Conservation (phyloP, 2,113 vertebrate species). For the Silurus glanis region DNA sequence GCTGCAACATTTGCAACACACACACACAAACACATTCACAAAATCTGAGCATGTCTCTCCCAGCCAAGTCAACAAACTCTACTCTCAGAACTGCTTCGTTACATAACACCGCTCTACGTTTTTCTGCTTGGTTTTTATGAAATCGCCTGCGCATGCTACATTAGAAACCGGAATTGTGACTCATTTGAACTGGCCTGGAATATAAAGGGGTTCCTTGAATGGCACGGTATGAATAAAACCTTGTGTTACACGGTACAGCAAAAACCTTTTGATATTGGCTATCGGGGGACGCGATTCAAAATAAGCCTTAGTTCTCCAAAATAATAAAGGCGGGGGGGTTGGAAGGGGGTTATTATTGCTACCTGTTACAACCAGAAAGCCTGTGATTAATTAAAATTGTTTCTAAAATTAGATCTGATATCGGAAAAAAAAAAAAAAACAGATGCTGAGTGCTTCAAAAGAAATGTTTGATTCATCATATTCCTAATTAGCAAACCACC, state of each 20-base stretch:
- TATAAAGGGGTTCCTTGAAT: conserved; percentile 15
- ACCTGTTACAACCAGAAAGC: not conserved
- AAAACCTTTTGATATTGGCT: not conserved
- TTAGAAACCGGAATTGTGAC: conserved; percentile 38
- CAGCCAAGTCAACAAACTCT: conserved; percentile 30
- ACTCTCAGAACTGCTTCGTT: conserved; percentile 44
- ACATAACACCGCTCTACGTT: conserved; percentile 56
- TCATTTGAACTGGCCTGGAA: conserved; percentile 24
- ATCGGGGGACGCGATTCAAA: not conserved
- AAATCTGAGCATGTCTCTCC: not conserved
- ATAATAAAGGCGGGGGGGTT: not conserved
- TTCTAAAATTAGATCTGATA: not conserved
- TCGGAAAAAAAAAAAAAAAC: not conserved
- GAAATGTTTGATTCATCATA: not conserved
- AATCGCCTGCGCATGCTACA: conserved; percentile 13
- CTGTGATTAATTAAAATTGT: not conserved
- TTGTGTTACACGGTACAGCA: not conserved
- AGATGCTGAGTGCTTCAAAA: not conserved
- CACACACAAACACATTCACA: conserved; percentile 9
- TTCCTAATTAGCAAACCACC: not conserved
- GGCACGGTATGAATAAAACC: not conserved
- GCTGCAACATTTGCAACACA: not conserved
- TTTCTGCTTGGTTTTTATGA: conserved; percentile 8
- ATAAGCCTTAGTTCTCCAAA: not conserved
- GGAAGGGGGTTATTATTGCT: not conserved